Conservation (phyloP, 2,113 vertebrate species). For the Ceratotherium simum region DNA sequence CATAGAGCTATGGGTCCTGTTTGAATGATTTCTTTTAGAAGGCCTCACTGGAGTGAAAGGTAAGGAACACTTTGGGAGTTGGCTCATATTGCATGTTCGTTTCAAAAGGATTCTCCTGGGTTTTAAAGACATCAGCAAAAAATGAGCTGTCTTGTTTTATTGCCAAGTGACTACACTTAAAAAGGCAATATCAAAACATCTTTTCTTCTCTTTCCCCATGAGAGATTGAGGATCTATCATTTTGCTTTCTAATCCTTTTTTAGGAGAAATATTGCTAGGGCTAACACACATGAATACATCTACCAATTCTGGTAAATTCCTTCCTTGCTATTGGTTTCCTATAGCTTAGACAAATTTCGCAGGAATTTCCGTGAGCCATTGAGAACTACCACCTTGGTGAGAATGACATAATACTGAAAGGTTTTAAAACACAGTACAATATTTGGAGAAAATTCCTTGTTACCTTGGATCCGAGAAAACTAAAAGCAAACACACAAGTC, state of each 20-base stretch:
- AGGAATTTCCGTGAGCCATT: not conserved
- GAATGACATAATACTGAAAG: not conserved
- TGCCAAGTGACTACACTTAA: conserved; percentile 45
- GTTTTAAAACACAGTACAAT: not conserved
- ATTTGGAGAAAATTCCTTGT: not conserved
- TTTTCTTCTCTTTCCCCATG: not conserved
- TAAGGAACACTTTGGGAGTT: not conserved
- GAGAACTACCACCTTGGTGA: not conserved
- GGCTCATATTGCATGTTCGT: not conserved
- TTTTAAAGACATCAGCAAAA: conserved; percentile 21
- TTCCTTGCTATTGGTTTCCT: not conserved
- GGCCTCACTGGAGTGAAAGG: not conserved
- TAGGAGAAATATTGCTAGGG: not conserved
- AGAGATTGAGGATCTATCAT: not conserved
- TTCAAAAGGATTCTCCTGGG: conserved; percentile 7
- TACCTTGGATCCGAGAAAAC: not conserved
- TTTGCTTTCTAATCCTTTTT: not conserved
- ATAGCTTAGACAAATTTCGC: not conserved
- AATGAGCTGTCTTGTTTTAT: conserved; percentile 4
- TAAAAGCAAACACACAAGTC: not conserved
- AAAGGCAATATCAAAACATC: conserved; percentile 22
- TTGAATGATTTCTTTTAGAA: not conserved
- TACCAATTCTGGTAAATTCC: not conserved
- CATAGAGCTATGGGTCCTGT: not conserved
- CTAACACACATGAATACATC: not conserved